Evolutionary conservation across 1,140 invertebrate genomes (phyloP).

Genomic region (Bombus vancouverensis): DNA sequence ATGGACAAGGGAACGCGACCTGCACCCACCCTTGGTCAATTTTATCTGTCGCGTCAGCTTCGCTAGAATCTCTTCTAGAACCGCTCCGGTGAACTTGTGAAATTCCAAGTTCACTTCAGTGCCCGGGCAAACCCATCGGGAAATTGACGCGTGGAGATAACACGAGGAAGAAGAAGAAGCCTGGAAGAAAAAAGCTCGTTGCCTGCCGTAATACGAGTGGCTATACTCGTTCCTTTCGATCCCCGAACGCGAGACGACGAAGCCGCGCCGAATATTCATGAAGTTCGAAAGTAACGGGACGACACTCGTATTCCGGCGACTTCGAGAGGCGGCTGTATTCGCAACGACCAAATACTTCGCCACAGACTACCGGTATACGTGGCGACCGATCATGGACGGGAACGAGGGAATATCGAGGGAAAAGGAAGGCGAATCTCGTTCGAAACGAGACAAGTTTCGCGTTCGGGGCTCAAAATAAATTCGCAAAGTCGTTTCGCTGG

Average conservation of each 20-base stretch:
- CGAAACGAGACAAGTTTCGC: conserved; percentile 12
- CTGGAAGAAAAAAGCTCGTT: not conserved
- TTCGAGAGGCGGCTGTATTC: not conserved
- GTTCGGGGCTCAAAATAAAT: conserved; percentile 7
- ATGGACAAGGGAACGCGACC: conserved; percentile 8
- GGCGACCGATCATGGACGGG: not conserved
- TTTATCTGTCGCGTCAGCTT: conserved; percentile 52
- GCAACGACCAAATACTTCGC: not conserved
- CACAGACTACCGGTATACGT: not conserved
- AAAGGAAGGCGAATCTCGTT: not conserved
- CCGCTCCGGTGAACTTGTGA: conserved; percentile 47
- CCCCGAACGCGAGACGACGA: not conserved
- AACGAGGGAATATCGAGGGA: not conserved
- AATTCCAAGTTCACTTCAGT: conserved; percentile 48
- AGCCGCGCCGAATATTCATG: conserved; percentile 47
- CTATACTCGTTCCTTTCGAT: not conserved
- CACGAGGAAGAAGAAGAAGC: not conserved
- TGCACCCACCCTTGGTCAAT: conserved; percentile 56
- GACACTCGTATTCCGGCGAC: conserved; percentile 13
- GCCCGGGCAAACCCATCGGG: conserved; percentile 40
- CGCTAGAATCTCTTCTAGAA: conserved; percentile 18
- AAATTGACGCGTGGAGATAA: conserved; percentile 35
- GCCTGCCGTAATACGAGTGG: not conserved
- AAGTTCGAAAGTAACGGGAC: conserved; percentile 43
- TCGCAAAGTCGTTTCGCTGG: not conserved